Base-by-base conservation (phyloP, 1,140 invertebrate species). In the Eciton burchellii region DNA sequence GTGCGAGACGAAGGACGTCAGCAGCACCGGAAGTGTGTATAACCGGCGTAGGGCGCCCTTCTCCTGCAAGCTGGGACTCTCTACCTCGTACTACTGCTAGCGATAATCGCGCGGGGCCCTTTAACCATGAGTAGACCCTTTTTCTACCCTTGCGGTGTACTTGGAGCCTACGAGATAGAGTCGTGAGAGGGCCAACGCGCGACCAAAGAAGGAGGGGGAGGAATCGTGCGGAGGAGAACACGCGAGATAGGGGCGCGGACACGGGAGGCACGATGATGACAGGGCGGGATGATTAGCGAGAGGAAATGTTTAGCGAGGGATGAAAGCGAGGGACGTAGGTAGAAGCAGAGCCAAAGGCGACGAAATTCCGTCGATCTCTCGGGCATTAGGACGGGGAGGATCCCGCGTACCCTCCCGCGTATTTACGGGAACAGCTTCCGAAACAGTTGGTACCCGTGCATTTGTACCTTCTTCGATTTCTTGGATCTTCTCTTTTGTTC, bases 1-100 rank as follows among this genome's bases (percentile, higher is more conserved):
- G 89, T 98, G 97, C 94, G 97, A 97, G 94, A 96, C 95, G 91
- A 97, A 98, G 95, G 96, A 96, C 93, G 95, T 95, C 91, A 94
- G 94, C 91, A 95, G 95, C 92, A 94, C 94, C 87, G 95, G 95
- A 94, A 95, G 95, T 95, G 95, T 95, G 95, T 95, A 95, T 94
- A 94, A 93, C 86, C 92, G 93, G 90, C 94, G 94, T 89, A 94
- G 92, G 91, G 93, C 93, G 91, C 93, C 94, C 87, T 94, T 94
- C 92, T 94, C 94, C 91, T 95, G 94, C 94, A 95, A 94, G 91
- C 93, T 95, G 90, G 94, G 94, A 92, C 93, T 95, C 87, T 95
- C 94, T 90, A 94, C 94, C 91, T 95, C 94, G 91, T 95, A 95
- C 93, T 95, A 95, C 92, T 95, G 94, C 94, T 95, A 94, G 93